Evolutionary conservation across 1,140 invertebrate genomes (phyloP).

Genomic region (Pseudachorutes palmiensis): DNA sequence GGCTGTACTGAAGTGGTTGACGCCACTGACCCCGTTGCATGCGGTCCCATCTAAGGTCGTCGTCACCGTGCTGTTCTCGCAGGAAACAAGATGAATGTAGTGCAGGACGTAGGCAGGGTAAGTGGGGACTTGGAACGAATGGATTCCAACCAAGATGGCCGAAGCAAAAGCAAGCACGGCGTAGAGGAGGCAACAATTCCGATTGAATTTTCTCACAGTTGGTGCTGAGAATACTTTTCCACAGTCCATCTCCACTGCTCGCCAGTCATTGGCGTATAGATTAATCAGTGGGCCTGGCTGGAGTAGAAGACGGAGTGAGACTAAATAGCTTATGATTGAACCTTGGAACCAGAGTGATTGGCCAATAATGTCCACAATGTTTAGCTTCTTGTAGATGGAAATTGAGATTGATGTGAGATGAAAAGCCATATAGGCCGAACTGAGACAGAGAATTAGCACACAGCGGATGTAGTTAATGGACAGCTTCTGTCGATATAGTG

Average conservation of each 20-base stretch:
- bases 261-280: background rate
- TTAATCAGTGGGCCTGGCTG: background rate
- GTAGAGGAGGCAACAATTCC: background rate
- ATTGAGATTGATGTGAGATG: background rate
- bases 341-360: background rate
- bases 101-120: slow-evolving; percentile 8
- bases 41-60: no score
- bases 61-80: background rate
- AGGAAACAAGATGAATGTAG: background rate
- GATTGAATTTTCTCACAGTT: background rate
- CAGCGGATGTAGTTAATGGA: background rate
- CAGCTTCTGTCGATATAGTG: background rate
- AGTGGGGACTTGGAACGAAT: background rate
- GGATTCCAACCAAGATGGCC: background rate
- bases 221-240: background rate
- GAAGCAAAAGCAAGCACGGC: background rate
- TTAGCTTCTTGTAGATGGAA: background rate
- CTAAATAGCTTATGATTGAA: background rate
- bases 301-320: background rate
- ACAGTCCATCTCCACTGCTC: background rate
- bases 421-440: background rate
- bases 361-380: background rate
- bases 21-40: background rate
- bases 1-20: background rate
- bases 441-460: background rate